Base-by-base conservation (phyloP, 2,113 vertebrate species). In the Scalopus aquaticus region DNA sequence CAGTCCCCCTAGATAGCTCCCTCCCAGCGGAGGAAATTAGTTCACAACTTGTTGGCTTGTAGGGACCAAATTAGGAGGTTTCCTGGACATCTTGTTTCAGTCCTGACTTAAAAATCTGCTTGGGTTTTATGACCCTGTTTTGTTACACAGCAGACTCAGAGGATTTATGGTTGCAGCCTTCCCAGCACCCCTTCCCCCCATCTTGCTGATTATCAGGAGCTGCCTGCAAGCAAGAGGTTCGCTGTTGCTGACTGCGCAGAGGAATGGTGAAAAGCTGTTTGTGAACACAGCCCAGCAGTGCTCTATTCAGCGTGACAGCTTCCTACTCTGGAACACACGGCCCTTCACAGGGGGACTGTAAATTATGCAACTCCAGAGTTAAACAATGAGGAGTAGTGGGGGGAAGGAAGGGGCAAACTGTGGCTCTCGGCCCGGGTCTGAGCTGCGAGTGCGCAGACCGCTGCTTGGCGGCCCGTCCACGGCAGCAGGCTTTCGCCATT, bases 1-100 rank as follows among this genome's bases (percentile, higher is more conserved):
- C 78, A 81, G 35, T 46, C 60, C 24, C 26, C 0, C 49, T 46
- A 16, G 16, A 11, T 13, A 30, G 39, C 65, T 91, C 72, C 26
- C 81, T 91, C 73, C 83, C 37, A 49, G 19, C n/a, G 0, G 32
- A 93, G 87, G 42, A 93, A 95, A 96, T 89, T 19, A 78, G 70
- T 83, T 89, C 86, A 79, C 67, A 93, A 64, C 64, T 91, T 93
- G 46, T 76, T 72, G 86, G 54, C 39, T 95, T 95, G 69, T 74
- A 62, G 72, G 65, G 90, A 91, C 93, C 95, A 96, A 95, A 94
- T 97, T 95, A 97, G 90, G 92, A 93, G 77, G 84, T 95, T 51
- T 49, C 84, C 81, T 56, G 64, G 17, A 58, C 82, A 69, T 94
- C 39, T 76, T 46, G 32, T 78, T 89, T 92, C 35, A 70, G 39